Base-by-base conservation (phyloP, 2,888 invertebrate genomes). In the Choreutis nemorana region DNA sequence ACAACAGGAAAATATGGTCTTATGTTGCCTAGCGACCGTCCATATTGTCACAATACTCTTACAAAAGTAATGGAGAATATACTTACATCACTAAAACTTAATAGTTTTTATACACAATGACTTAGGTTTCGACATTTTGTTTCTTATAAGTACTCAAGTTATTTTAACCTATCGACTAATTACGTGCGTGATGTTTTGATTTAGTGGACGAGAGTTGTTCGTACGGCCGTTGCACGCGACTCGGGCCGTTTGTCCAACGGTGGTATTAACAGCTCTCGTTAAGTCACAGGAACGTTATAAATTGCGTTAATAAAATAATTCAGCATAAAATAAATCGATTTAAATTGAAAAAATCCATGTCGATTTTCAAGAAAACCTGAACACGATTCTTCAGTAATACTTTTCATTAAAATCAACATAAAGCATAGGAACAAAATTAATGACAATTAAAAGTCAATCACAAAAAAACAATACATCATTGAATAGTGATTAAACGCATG, bases 81-180 rank as follows among this genome's bases (percentile, higher is more conserved):
- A 57, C 73, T 73, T 73, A 75, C 42, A 58, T 53, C 39, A 50
- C 71, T 73, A 72, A 58, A 70, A 72, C 75, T 72, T 73, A 77
- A 59, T 62, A 63, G 51, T 60, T 60, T 68, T 72, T 77, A 75
- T 78, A 78, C 75, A 78, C 72, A 77, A 78, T 78, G 78, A 78
- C 78, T 78, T 78, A 78, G 78, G 73, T 67, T 78, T 75, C 77
- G 75, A 78, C 77, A 71, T 66, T 72, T 72, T 71, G 71, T 73
- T 73, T 66, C 77, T 67, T 77, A 78, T 73, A 77, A 73, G 73
- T 75, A 77, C 75, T 62, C 67, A 63, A 63, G 55, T 59, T 61
- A 60, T 51, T 57, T 61, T 58, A 63, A 59, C 58, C 66, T 77
- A 73, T 53, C 56, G 66, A 70, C 67, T 72, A 73, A 68, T 52